These are phyloP conservation scores for Andrena marginata DNA, from an alignment of 2,888 invertebrate genomes.

Conservation along the genomic window DNA sequence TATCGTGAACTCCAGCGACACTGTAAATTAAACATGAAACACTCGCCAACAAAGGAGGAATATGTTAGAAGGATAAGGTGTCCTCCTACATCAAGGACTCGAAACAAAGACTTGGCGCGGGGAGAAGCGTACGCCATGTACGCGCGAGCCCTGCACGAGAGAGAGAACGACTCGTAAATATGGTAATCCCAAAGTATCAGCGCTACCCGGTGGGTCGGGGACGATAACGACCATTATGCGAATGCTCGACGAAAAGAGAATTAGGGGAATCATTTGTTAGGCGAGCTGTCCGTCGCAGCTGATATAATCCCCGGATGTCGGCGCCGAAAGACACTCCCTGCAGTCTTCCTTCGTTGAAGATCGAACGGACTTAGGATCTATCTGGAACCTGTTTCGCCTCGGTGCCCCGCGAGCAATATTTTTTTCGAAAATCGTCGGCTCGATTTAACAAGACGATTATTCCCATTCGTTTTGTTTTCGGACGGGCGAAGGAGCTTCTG, in stretches of 20 bases:
- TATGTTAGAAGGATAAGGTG: background rate
- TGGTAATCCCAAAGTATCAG: slow-evolving; percentile 82
- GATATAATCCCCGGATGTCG: slow-evolving; percentile 77
- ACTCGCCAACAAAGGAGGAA: background rate
- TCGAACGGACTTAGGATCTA: slow-evolving; percentile 33
- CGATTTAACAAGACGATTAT: too few relatives aligned
- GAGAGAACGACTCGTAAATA: slow-evolving; percentile 76
- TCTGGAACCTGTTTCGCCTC: slow-evolving; percentile 60
- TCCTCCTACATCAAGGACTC: slow-evolving; percentile 4
- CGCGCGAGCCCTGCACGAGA: slow-evolving; percentile 31
- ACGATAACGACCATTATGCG: slow-evolving; percentile 83
- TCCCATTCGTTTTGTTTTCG: too few relatives aligned
- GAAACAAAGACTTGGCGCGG: slow-evolving; percentile 24
- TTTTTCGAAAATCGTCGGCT: background rate
- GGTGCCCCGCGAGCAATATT: slow-evolving; percentile 19
- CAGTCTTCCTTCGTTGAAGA: slow-evolving; percentile 43
- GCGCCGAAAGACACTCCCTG: slow-evolving; percentile 62
- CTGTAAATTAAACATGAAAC: too few relatives aligned
- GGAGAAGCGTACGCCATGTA: slow-evolving; percentile 14
- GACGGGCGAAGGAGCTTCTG: background rate
- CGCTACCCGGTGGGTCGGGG: slow-evolving; percentile 78
- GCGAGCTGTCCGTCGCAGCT: slow-evolving; percentile 83
- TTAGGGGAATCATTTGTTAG: slow-evolving; percentile 84
- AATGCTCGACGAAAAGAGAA: slow-evolving; percentile 82
- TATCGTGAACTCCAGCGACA: too few relatives aligned